Conservation (phyloP, 2,888 invertebrate genomes). For the Conops quadrifasciatus region DNA sequence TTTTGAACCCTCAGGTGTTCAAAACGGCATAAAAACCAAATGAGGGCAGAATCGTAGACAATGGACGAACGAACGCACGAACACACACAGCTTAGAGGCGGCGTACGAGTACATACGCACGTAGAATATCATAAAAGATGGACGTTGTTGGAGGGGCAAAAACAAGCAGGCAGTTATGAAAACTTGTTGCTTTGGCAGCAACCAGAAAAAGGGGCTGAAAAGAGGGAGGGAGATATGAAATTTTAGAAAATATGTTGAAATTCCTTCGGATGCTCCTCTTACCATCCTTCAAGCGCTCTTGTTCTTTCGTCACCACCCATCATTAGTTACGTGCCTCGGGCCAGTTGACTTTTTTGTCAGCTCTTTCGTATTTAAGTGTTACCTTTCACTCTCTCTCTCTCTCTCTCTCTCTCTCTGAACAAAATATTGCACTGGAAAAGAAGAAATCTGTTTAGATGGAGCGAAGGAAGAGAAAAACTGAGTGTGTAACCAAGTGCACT, state of each 20-base stretch:
- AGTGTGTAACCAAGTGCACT: neutral
- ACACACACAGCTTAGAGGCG: neutral
- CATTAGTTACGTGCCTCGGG: slow-evolving; percentile 7
- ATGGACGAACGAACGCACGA: neutral
- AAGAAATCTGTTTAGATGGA: slow-evolving; percentile 1
- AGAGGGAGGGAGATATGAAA: neutral
- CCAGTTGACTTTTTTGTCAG: neutral
- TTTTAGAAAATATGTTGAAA: slow-evolving; percentile 20
- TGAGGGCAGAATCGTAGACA: too few species aligned
- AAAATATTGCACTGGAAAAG: neutral
- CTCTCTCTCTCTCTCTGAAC: neutral
- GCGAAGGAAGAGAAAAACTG: neutral
- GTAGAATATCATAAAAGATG: too few species aligned
- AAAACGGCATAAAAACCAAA: slow-evolving; percentile 30
- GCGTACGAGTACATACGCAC: too few species aligned
- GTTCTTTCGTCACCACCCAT: neutral
- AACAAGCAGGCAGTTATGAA: slow-evolving; percentile 10
- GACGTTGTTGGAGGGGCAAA: neutral
- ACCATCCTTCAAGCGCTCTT: too few species aligned
- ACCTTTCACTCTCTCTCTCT: neutral
- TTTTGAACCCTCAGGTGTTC: slow-evolving; percentile 31
- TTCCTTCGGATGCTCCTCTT: neutral
- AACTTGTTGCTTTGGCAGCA: slow-evolving; percentile 21
- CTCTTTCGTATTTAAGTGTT: neutral
- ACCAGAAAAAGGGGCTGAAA: neutral